Base-by-base conservation (phyloP, 2,797 vertebrate species). In the Acipenser transmontanus region DNA sequence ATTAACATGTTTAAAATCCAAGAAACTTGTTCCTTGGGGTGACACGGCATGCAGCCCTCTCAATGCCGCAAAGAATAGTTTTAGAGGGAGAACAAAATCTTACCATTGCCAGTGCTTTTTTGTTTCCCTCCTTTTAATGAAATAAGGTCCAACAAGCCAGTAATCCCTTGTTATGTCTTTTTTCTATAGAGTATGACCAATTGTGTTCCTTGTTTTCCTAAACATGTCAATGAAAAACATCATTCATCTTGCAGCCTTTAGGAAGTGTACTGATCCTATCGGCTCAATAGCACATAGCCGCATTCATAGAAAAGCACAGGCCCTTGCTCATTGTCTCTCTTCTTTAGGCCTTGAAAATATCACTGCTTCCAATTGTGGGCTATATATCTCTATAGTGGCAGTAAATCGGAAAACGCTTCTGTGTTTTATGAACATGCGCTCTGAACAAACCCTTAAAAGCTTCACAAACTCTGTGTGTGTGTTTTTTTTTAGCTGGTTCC, bases 191-290 rank as follows among this genome's bases (percentile, higher is more conserved):
- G 73, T 71, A 71, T 54, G 74, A 83, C 78, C 81, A 81, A 83
- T 82, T 81, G 75, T 72, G 82, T 79, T 74, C 66, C 84, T 84
- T 86, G 84, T 84, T 88, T 86, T 82, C 76, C 84, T 79, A 83
- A 88, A 86, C 80, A 84, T 77, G 80, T 77, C 84, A 85, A 83
- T 84, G 80, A 79, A 79, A 85, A 85, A 74, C 80, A 82, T 75
- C 87, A 73, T 85, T 80, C 74, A 68, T 77, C 69, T 74, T 68
- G 50, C 65, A 74, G 78, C 78, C 73, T 85, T 82, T 82, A 81
- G 84, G 84, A 90, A 85, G 85, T 90, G 88, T 88, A 81, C 83
- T 87, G 85, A 91, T 91, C 82, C 79, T 91, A 89, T 92, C 87
- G n/a, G 74, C 71, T 84, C 77, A 87, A 82, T 82, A 79, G 72